Conservation (phyloP, 2,888 invertebrate species). For the Eilema depressum region DNA sequence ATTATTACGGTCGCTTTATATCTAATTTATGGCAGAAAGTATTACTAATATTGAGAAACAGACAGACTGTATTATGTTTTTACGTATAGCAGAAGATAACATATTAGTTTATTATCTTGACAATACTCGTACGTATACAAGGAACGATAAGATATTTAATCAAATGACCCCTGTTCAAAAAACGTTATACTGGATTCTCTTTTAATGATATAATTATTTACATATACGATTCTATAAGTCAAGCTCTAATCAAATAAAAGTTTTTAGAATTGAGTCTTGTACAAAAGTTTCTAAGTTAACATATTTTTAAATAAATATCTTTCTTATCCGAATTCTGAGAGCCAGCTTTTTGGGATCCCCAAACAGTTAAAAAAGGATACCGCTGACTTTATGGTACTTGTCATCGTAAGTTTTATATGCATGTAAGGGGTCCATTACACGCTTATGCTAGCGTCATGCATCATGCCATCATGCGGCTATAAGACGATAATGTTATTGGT, state of each 20-base stretch:
- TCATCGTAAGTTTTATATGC: neutral
- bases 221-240: neutral
- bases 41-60: neutral
- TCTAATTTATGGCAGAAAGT: slow-evolving; percentile 5
- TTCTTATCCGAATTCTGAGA: neutral
- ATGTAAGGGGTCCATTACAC: no score
- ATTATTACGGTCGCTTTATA: slow-evolving; percentile 12
- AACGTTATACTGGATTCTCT: neutral
- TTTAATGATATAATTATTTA: neutral
- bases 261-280: neutral
- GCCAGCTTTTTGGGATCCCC: neutral
- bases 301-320: no score
- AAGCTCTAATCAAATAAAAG: neutral
- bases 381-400: neutral
- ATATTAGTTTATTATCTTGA: neutral
- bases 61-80: slow-evolving; percentile 10
- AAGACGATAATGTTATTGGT: no score
- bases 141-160: neutral
- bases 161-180: neutral
- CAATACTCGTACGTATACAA: neutral
- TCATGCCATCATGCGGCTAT: no score
- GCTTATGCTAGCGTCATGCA: no score
- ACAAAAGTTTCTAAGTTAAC: neutral
- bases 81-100: neutral
- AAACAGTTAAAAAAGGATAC: neutral